Base-by-base conservation (phyloP, 2,113 vertebrate species). In the Tetrax tetrax region DNA sequence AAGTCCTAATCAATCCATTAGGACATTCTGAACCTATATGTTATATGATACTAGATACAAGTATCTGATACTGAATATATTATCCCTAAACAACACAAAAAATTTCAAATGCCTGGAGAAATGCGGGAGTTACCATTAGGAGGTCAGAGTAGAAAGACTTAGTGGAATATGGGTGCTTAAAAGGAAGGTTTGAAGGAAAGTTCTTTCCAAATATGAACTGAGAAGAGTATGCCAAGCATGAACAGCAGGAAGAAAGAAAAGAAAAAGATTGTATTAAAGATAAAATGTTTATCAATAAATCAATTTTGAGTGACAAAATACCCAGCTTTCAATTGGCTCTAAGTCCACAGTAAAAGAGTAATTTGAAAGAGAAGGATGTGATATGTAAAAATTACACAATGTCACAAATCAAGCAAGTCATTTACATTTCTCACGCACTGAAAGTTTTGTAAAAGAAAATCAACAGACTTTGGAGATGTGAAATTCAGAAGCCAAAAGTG, bases 51-150 rank as follows among this genome's bases (percentile, higher is more conserved):
- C 14, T 38, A 81, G 17, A 59, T 18, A 43, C 5, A 79, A 69
- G 31, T 61, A 50, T 31, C 29, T 65, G 31, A 12, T 60, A 60
- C 24, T 47, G 22, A 71, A 83, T 45, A 35, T 7, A 33, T 53
- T 57, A 63, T 28, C 10, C 71, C 45, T 27, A 51, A 82, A 63
- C 4, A 66, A 24, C 7, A 45, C 3, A 37, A 74, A 92, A 64
- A 48, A 16, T 3, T 48, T 83, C 23, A 77, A 61, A 61, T 15
- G 15, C 48, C 54, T 63, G 43, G 48, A 89, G 47, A 82, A 79
- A 83, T 0, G 0, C 4, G 43, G 24, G 19, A 45, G 9, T 64
- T 68, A 75, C 19, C 12, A 64, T 17, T 8, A 78, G 6, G 43
- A 70, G 21, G 20, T 53, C 74, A 87, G 31, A 81, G 9, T 13